These are phyloP conservation scores for Xenops minutus DNA, from an alignment of 2,797 vertebrate genomes.

Conservation along the genomic window DNA sequence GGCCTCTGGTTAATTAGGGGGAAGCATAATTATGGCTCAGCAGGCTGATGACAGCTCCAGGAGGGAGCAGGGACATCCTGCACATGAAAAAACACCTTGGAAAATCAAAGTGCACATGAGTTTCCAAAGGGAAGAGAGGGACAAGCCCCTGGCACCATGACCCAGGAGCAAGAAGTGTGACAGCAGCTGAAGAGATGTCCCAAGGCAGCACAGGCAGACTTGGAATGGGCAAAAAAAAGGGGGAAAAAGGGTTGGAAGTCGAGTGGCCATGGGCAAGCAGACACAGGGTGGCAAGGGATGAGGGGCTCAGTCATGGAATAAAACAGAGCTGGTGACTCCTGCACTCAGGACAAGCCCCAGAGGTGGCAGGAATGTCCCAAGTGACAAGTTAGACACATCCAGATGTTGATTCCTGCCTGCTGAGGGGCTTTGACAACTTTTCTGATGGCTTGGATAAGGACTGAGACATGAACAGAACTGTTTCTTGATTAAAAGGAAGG, in stretches of 20 bases:
- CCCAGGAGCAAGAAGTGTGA: neutral
- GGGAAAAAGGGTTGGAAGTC: neutral
- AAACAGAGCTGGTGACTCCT: neutral
- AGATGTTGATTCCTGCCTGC: neutral
- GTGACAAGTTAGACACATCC: neutral
- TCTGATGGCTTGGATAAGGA: neutral
- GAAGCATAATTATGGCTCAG: neutral
- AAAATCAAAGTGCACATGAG: neutral
- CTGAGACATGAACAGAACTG: neutral
- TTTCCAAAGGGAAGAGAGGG: neutral
- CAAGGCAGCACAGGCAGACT: neutral
- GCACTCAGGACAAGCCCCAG: neutral
- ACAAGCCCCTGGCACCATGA: neutral
- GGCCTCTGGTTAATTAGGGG: constrained; percentile 32
- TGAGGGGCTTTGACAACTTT: neutral
- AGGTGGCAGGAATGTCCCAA: neutral
- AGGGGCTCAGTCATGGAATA: neutral
- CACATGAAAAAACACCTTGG: neutral
- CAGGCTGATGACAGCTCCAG: neutral
- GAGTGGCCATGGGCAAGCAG: fast-evolving
- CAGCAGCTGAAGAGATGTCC: neutral
- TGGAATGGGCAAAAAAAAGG: neutral
- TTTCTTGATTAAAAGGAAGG: neutral
- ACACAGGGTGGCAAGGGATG: neutral
- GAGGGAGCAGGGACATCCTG: neutral